phyloP scores from a whole-genome alignment of 2,797 vertebrate species.

The Rhinogobio ventralis region DNA sequence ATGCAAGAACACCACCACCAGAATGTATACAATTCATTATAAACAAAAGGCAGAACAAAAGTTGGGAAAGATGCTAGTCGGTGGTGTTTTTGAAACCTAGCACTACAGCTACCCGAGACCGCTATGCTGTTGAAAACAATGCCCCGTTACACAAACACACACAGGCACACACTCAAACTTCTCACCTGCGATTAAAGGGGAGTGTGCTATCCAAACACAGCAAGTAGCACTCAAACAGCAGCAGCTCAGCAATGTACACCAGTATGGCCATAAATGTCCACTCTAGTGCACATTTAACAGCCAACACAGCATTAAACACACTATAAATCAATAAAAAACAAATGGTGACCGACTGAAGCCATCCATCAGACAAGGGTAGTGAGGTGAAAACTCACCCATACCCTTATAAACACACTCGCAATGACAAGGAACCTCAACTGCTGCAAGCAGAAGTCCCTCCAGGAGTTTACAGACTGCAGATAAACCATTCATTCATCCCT shows the following conservation, averaged over 20 bases:
- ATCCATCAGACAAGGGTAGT: slow-evolving; percentile 33
- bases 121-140: slow-evolving; percentile 37
- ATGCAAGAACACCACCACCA: neutral
- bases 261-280: slow-evolving; percentile 19
- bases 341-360: slow-evolving; percentile 30
- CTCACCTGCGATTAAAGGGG: slow-evolving; percentile 34
- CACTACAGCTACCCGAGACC: slow-evolving; percentile 33
- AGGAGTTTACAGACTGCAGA: slow-evolving; percentile 62
- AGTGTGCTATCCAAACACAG: slow-evolving; percentile 26
- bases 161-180: slow-evolving; percentile 35
- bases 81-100: slow-evolving; percentile 46
- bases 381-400: slow-evolving; percentile 9
- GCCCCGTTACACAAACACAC: neutral
- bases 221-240: slow-evolving; percentile 24
- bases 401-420: slow-evolving; percentile 40
- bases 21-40: neutral
- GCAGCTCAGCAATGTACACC: neutral
- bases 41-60: slow-evolving; percentile 40
- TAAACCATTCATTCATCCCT: slow-evolving; percentile 48
- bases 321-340: slow-evolving; percentile 46
- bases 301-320: slow-evolving; percentile 30
- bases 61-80: neutral
- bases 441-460: slow-evolving; percentile 25
- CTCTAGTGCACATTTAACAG: slow-evolving; percentile 27
- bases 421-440: too few species aligned